A percentile compares a stretch with the other conserved stretches of the same genome.
Conservation (phyloP, 2,888 invertebrate genomes). For the Rhagonycha lutea region DNA sequence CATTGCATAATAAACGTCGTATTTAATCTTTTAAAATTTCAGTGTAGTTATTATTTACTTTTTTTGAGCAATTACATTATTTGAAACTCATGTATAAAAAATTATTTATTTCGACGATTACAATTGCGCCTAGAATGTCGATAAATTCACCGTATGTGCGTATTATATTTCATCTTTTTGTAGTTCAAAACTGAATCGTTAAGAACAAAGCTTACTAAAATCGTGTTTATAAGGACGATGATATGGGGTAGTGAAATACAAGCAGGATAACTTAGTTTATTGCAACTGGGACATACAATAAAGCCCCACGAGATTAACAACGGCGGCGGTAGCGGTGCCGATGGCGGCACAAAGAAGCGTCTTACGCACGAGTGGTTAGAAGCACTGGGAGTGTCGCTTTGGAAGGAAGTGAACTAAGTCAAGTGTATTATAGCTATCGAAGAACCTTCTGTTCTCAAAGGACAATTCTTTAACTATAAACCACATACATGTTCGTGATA, state of each 20-base stretch:
- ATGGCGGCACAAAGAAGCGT: slow-evolving; percentile 31
- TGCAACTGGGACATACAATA: slow-evolving; percentile 31
- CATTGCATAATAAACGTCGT: no score
- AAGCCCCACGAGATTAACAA: slow-evolving; percentile 31
- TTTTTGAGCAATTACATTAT: no score
- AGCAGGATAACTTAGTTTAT: slow-evolving; percentile 31
- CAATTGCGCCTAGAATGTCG: neutral
- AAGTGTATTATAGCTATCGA: slow-evolving; percentile 27
- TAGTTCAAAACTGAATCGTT: neutral
- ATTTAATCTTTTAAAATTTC: no score
- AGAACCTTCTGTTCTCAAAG: slow-evolving; percentile 29
- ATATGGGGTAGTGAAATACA: slow-evolving; percentile 24
- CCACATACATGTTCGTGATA: slow-evolving; percentile 7
- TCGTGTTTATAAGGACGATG: slow-evolving; percentile 25
- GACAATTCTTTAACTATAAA: slow-evolving; percentile 28
- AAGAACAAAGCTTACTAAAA: slow-evolving; percentile 21
- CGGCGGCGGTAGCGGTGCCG: slow-evolving; percentile 29
- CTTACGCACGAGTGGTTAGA: slow-evolving; percentile 31
- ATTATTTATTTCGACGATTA: neutral
- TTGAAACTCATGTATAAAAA: neutral
- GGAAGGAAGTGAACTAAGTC: slow-evolving; percentile 30
- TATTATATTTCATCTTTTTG: neutral
- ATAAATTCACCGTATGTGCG: neutral
- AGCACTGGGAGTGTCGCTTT: slow-evolving; percentile 21
- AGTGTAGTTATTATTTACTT: no score